Evolutionary conservation across 2,113 vertebrate genomes (phyloP), one percentile per base, ranked within the genome.

Genomic region (Spea multiplicata): DNA sequence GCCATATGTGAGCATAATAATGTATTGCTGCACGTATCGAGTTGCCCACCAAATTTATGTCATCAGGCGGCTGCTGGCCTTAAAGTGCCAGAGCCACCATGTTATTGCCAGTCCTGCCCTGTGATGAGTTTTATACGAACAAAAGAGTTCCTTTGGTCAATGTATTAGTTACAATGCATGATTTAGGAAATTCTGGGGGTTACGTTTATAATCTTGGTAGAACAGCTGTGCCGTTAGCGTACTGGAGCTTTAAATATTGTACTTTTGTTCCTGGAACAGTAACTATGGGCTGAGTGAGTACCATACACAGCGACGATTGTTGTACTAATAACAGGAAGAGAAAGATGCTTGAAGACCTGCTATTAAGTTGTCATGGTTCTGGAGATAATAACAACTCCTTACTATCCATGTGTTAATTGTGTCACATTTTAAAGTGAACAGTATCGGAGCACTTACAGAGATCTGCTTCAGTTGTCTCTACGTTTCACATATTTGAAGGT

Each of bases 281-380:
- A 53, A 80, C 52, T 48, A 68, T 57, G 71, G 71, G 65, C 66
- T 68, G 78, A 55, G 52, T 68, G 78, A 55, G 52, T 68, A 10
- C 57, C 16, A 46, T 48, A 74, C 46, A 74, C 73, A 74, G 71
- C 30, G 48, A 66, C 70, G 71, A 80, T 80, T 80, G 78, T 65
- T 61, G 52, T 52, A 73, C 71, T 80, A 80, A 80, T 74, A 80
- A 73, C 78, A 80, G 78, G 71, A 73, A 80, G 66, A 61, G 71
- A 80, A 73, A 71, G 78, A 80, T 80, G 71, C 68, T 80, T 80
- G 78, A 80, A 80, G 78, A 80, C 71, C 78, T 74, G 71, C 71
- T 80, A 80, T 80, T 80, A 80, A 74, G 71, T 80, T 80, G 78
- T 80, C 78, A 80, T 68, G 78, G 64, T 80, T 74, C 64, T 80